phyloP scores from a whole-genome alignment of 2,797 vertebrate genomes.

The Characodon lateralis region DNA sequence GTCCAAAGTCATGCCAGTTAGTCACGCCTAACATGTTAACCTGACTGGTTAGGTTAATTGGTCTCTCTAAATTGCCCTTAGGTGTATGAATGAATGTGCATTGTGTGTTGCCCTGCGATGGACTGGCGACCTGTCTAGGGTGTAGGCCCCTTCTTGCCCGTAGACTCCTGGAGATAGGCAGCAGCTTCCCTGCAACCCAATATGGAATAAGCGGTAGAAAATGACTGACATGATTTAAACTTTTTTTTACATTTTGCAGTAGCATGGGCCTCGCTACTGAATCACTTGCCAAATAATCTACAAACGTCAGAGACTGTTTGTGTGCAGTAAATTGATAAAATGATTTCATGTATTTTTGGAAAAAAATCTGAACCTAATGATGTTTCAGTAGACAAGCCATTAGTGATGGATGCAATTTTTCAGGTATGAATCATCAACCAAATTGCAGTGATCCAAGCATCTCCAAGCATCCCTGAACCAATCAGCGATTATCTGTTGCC shows the following conservation, averaged over 20 bases:
- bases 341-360: neutral
- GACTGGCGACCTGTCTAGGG: no score
- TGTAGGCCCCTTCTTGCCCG: no score
- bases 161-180: no score
- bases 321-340: neutral
- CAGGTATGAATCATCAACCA: constrained; percentile 1
- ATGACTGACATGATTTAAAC: no score
- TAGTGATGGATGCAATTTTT: neutral
- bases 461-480: neutral
- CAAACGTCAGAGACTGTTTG: neutral
- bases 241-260: neutral
- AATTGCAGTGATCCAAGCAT: neutral
- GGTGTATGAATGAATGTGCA: no score
- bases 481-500: constrained; percentile 15
- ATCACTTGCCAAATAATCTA: neutral
- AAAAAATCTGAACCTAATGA: neutral
- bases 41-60: no score
- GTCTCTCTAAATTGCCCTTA: no score
- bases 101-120: no score
- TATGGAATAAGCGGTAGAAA: no score
- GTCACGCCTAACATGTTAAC: no score
- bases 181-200: no score
- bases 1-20: no score
- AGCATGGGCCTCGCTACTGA: neutral
- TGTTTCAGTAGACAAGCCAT: neutral